Base-by-base conservation (phyloP, 2,888 invertebrate genomes). In the Diaphora mendica region DNA sequence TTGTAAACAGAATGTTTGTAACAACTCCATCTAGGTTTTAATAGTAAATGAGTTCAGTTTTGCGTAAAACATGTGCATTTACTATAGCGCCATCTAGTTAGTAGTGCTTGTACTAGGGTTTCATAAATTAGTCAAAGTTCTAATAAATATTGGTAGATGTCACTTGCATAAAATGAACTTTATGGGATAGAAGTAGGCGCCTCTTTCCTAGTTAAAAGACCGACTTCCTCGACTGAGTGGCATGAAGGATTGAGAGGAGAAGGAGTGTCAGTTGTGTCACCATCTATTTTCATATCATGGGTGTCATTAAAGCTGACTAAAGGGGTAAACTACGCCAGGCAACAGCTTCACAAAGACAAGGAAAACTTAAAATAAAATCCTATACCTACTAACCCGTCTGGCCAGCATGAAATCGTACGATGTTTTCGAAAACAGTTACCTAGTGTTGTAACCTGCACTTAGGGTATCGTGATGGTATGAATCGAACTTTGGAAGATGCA, bases 141-240 rank as follows among this genome's bases (percentile, higher is more conserved):
- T n/a, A 17, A 68, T 23, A 35, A 55, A n/a, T 3, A n/a, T 35
- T n/a, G 17, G 35, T 15, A 68, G 68, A 68, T 68, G 68, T 68
- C 68, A 55, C 51, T 67, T 3, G 8, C 39, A 62, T 3, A 30
- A 30, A 30, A 62, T 15, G 26, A 17, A 30, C 9, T 11, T 11
- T 39, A 39, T 39, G 9, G 9, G 39, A 39, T 39, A 39, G 39
- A 0, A 39, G 33, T 33, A 33, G 33, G 33, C n/a, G n/a, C n/a
- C n/a, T n/a, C n/a, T n/a, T n/a, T n/a, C n/a, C n/a, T n/a, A n/a
- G n/a, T n/a, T n/a, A n/a, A n/a, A n/a, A n/a, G n/a, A n/a, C 33
- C 33, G 33, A 33, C 33, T 33, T 33, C 33, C 33, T 33, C 33
- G 3, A 33, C 33, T 33, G 33, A 33, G 39, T 39, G 39, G 8